phyloP scores from a whole-genome alignment of 2,113 vertebrate species.

The Poeciliopsis prolifica region DNA sequence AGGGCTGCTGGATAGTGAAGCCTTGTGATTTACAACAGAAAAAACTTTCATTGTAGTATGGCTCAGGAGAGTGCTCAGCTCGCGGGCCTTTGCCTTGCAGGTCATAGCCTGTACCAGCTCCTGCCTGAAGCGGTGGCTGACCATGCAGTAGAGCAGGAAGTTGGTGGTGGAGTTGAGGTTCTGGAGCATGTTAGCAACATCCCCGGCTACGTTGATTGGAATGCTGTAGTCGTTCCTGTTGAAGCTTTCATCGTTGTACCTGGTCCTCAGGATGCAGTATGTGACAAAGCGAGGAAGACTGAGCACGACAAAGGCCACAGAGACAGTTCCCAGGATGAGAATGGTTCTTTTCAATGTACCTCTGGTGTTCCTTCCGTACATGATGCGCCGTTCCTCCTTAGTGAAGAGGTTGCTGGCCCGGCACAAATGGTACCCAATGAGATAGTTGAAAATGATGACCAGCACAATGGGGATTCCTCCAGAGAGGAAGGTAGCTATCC shows the following conservation, averaged over 20 bases:
- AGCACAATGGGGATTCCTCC: conserved; percentile 78
- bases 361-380: conserved; percentile 58
- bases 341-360: conserved; percentile 72
- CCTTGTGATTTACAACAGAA: conserved; percentile 53
- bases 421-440: conserved; percentile 74
- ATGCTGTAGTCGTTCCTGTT: conserved; percentile 77
- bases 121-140: conserved; percentile 74
- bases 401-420: conserved; percentile 73
- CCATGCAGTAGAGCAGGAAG: conserved; percentile 82
- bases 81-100: conserved; percentile 36
- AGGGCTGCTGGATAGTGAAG: not conserved
- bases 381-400: conserved; percentile 71
- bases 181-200: conserved; percentile 83
- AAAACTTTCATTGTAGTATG: conserved; percentile 77
- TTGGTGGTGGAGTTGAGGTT: conserved; percentile 83
- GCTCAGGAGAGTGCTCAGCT: conserved; percentile 54
- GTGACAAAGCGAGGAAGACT: conserved; percentile 81
- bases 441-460: conserved; percentile 79
- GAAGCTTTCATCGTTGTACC: conserved; percentile 71
- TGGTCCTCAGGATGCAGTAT: conserved; percentile 82
- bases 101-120: conserved; percentile 66
- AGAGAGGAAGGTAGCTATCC: conserved; percentile 79
- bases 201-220: conserved; percentile 75
- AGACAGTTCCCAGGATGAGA: conserved; percentile 75
- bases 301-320: conserved; percentile 74